Conservation (phyloP, 2,888 invertebrate species). For the Diadromus collaris region DNA sequence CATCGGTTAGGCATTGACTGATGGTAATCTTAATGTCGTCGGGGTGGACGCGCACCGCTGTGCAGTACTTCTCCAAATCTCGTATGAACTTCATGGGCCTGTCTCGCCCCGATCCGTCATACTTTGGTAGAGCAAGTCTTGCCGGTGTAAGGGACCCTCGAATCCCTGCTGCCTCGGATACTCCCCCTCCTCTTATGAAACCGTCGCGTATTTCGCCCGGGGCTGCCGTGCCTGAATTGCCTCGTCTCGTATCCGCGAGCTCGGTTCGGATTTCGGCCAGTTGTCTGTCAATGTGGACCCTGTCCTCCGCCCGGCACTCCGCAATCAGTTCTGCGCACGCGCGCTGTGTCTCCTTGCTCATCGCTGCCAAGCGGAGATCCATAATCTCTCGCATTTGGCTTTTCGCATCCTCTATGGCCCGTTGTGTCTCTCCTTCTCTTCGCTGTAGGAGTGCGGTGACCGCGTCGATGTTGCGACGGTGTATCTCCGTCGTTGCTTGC, state of each 20-base stretch:
- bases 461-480: not conserved
- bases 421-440: not conserved
- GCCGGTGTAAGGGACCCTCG: not conserved
- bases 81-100: not conserved
- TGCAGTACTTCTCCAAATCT: not conserved
- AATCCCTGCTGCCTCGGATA: too few species aligned
- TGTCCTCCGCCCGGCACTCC: not conserved
- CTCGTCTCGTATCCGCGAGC: not conserved
- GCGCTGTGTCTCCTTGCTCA: not conserved
- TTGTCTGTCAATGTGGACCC: not conserved
- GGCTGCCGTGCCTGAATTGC: not conserved
- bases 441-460: not conserved
- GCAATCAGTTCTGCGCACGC: constrained; percentile 3
- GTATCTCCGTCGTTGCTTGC: not conserved
- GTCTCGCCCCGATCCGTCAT: not conserved
- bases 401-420: not conserved
- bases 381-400: not conserved
- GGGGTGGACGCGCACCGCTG: not conserved
- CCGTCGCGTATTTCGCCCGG: not conserved
- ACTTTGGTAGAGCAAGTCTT: not conserved
- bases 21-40: not conserved
- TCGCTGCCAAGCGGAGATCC: not conserved
- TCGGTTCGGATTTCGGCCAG: not conserved
- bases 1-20: not conserved
- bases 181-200: too few species aligned